A percentile compares a stretch with the other conserved stretches of the same genome.
Conservation (phyloP, 1,140 invertebrate species). For the Plectrocnemia conspersa region DNA sequence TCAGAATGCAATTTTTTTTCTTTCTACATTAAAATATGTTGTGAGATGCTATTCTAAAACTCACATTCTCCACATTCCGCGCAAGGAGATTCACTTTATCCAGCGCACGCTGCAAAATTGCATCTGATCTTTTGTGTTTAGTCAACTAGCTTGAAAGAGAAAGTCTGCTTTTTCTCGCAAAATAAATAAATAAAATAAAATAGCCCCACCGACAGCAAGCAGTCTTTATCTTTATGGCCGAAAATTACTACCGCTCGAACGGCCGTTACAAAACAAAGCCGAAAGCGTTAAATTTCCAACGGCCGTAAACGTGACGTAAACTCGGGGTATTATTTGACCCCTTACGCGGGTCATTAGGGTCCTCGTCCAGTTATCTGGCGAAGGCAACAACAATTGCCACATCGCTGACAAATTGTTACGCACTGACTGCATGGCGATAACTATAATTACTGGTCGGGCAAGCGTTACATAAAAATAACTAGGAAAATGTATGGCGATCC, state of each 20-base stretch:
- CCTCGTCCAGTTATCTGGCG: slow-evolving; percentile 1
- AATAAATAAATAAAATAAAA: no score
- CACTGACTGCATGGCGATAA: background rate
- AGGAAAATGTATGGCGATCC: background rate
- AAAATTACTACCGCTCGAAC: slow-evolving; percentile 4
- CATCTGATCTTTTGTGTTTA: background rate
- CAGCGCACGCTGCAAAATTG: background rate
- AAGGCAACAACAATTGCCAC: background rate
- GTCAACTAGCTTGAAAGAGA: background rate
- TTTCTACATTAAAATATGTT: no score
- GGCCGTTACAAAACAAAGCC: slow-evolving; percentile 11
- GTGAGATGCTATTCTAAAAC: no score
- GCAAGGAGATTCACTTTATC: slow-evolving; percentile 1
- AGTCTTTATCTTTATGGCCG: no score
- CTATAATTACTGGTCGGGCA: no score
- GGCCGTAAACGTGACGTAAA: slow-evolving; percentile 10
- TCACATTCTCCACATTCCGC: no score
- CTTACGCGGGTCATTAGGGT: slow-evolving; percentile 15
- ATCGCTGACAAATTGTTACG: background rate
- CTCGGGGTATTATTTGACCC: slow-evolving; percentile 14
- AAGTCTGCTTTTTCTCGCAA: no score
- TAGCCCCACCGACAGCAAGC: no score
- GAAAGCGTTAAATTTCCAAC: slow-evolving; percentile 9
- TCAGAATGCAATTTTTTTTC: no score
- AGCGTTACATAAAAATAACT: no score